Percentiles rank a stretch among this genome's conserved stretches.
Evolutionary conservation across 2,113 vertebrate genomes (phyloP).

Genomic region (Zosterops pallidus): DNA sequence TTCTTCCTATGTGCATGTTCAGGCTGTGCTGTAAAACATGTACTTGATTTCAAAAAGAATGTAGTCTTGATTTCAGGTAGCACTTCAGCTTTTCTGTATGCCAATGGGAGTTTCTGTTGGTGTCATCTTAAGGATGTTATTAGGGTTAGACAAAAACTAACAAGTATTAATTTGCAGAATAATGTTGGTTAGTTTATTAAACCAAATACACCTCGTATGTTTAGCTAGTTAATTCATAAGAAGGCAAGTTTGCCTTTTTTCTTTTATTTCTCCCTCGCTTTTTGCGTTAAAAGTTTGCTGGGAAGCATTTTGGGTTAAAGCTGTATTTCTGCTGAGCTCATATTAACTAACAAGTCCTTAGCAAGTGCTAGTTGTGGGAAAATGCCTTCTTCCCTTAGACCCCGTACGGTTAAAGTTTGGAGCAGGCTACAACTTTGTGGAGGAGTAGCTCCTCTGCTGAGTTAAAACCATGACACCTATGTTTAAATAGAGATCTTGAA

Average conservation of each 20-base stretch:
- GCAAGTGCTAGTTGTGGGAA: not conserved
- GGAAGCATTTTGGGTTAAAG: not conserved
- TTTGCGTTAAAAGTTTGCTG: not conserved
- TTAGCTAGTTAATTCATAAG: not conserved
- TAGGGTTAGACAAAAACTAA: not conserved
- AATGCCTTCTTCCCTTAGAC: not conserved
- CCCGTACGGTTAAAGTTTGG: accelerated
- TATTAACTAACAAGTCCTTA: not conserved
- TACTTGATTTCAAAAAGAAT: not conserved
- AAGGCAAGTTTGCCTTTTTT: not conserved
- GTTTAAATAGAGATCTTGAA: not conserved
- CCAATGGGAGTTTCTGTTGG: not conserved
- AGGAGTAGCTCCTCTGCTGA: not conserved
- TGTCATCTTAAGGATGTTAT: not conserved
- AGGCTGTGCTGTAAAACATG: not conserved
- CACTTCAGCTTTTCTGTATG: not conserved
- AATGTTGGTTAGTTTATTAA: not conserved
- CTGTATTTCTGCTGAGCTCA: not conserved
- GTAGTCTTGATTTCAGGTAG: not conserved
- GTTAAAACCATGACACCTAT: not conserved
- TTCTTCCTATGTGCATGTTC: not conserved
- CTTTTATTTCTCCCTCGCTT: accelerated
- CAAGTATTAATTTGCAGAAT: not conserved
- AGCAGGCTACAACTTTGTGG: not conserved
- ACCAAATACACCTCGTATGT: not conserved